Conservation (phyloP, 2,797 vertebrate genomes). For the Fratercula arctica region DNA sequence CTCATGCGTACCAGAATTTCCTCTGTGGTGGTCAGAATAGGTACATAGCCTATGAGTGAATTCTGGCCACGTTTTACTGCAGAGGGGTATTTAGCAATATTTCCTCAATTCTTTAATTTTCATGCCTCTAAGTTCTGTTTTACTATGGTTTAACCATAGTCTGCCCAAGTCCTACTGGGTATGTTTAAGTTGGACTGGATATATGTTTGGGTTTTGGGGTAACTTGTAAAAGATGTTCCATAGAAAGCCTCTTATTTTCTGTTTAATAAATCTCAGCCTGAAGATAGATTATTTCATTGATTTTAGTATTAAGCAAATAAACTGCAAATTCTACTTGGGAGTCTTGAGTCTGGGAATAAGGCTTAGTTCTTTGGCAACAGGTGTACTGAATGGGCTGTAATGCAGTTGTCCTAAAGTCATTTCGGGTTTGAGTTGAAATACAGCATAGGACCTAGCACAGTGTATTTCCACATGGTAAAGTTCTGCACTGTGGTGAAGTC, state of each 20-base stretch:
- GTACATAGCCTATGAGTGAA: neutral
- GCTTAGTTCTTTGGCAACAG: neutral
- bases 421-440: neutral
- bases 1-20: neutral
- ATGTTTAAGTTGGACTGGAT: neutral
- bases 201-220: neutral
- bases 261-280: neutral
- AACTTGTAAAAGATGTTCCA: neutral
- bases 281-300: neutral
- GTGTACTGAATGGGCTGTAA: neutral
- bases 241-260: neutral
- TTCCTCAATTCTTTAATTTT: neutral
- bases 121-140: neutral
- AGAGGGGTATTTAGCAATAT: neutral
- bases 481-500: neutral
- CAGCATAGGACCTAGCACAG: neutral
- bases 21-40: neutral
- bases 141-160: neutral
- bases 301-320: neutral
- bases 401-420: neutral
- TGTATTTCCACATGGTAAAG: neutral
- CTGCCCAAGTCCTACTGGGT: neutral
- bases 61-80: neutral
- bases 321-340: neutral
- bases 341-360: neutral